Base-by-base conservation (phyloP, 2,113 vertebrate genomes). In the Dicaeum eximium region DNA sequence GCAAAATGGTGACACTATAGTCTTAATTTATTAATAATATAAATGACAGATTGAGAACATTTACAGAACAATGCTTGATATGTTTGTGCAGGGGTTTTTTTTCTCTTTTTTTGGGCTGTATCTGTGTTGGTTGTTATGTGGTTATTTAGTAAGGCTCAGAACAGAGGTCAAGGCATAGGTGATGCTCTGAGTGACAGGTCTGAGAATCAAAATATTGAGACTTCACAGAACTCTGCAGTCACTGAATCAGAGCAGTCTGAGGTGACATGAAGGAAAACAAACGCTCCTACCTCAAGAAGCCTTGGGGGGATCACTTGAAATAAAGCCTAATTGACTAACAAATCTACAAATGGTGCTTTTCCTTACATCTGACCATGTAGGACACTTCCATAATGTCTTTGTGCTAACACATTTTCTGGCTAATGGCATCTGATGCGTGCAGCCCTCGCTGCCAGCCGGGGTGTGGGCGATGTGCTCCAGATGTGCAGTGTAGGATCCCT, bases 261-360 rank as follows among this genome's bases (percentile, higher is more conserved):
- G 72, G 67, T 92, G 89, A 92, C 94, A 89, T 28, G 60, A 86
- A 88, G 77, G 84, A 93, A 95, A 86, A 48, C 20, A 81, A 96
- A 95, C 60, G 73, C 71, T 97, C 35, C 51, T 88, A 95, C 80
- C 83, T 92, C 91, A 40, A 74, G 82, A 77, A 95, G 69, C 82
- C 90, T 94, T 60, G 70, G 60, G 90, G 74, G 38, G 86, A 75
- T 93, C 64, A 37, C 44, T 57, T 75, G 73, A 95, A 95, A 95
- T 95, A 93, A 95, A 91, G 58, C 86, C 81, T 53, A 84, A 93
- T 93, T 94, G 90, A 92, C 73, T 96, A 95, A 93, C 85, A 96
- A 96, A 97, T 94, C 64, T 93, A 89, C 91, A 95, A 91, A 85
- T 94, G 56, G 84, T 81, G 77, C 54, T 81, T 95, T 75, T 51